phyloP scores from a whole-genome alignment of 64 coral and sea anemone genomes.

The Montipora efflorescens region DNA sequence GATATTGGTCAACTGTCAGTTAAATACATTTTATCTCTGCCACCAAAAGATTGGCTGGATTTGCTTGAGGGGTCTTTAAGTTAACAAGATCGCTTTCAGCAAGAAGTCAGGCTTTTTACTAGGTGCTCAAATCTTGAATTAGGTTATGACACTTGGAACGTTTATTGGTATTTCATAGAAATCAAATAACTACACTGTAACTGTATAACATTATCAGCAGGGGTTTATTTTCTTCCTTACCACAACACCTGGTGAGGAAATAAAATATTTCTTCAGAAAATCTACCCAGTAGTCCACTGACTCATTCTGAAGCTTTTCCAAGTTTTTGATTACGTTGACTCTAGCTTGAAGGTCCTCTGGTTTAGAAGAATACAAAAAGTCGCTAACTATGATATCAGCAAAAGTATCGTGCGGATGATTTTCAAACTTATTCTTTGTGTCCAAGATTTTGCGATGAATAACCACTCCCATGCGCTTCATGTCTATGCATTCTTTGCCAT shows the following conservation, averaged over 20 bases:
- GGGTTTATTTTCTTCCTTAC: constrained; percentile 28
- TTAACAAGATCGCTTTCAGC: too few species aligned
- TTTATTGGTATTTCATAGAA: too few species aligned
- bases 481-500: constrained; percentile 78
- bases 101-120: too few species aligned
- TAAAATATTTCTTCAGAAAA: constrained; percentile 80
- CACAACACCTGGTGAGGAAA: constrained; percentile 67
- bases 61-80: too few species aligned
- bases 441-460: constrained; percentile 89
- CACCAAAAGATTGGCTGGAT: too few species aligned
- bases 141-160: too few species aligned
- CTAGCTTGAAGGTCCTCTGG: constrained; percentile 67
- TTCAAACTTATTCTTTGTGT: constrained; percentile 88
- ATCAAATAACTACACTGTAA: too few species aligned
- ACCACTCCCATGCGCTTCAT: constrained; percentile 91
- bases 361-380: constrained; percentile 87
- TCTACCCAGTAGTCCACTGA: constrained; percentile 73
- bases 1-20: too few species aligned
- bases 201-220: too few species aligned
- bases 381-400: constrained; percentile 79
- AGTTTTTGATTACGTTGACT: constrained; percentile 50
- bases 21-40: too few species aligned
- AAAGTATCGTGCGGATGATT: constrained; percentile 90
- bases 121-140: neutral
- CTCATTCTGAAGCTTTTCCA: constrained; percentile 66